Percentiles rank a stretch among this genome's conserved stretches.
These are phyloP conservation scores for Fratercula arctica DNA, from an alignment of 2,797 vertebrate species.

Conservation along the genomic window DNA sequence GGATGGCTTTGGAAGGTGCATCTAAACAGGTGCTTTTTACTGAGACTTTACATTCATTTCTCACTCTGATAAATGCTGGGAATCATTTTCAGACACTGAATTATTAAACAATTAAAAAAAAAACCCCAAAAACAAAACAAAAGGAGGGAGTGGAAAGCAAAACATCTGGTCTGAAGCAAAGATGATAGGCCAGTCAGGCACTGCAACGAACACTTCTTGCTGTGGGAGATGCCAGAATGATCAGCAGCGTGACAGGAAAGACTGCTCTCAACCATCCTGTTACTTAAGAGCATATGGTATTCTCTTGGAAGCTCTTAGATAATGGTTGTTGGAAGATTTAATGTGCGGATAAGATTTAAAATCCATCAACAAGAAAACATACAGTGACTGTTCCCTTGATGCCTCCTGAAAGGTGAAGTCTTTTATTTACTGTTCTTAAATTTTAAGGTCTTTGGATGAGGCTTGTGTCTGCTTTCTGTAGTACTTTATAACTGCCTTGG, in stretches of 20 bases:
- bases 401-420: not conserved
- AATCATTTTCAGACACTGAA: not conserved
- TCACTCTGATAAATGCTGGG: not conserved
- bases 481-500: not conserved
- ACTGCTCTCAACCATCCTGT: not conserved
- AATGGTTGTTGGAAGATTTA: not conserved
- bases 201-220: not conserved
- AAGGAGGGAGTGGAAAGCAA: not conserved
- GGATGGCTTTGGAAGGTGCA: not conserved
- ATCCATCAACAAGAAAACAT: not conserved
- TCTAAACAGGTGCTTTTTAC: not conserved
- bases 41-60: not conserved
- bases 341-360: not conserved
- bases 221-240: not conserved
- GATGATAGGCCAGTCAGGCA: not conserved
- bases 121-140: not conserved
- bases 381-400: not conserved
- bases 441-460: not conserved
- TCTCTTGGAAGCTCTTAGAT: not conserved
- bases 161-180: not conserved
- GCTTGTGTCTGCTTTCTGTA: not conserved
- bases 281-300: not conserved
- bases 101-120: not conserved
- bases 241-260: not conserved
- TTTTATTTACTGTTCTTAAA: not conserved